A percentile compares a stretch with the other conserved stretches of the same genome.
These are phyloP conservation scores for Urocyon cinereoargenteus DNA, from an alignment of 2,797 vertebrate genomes.

Conservation along the genomic window DNA sequence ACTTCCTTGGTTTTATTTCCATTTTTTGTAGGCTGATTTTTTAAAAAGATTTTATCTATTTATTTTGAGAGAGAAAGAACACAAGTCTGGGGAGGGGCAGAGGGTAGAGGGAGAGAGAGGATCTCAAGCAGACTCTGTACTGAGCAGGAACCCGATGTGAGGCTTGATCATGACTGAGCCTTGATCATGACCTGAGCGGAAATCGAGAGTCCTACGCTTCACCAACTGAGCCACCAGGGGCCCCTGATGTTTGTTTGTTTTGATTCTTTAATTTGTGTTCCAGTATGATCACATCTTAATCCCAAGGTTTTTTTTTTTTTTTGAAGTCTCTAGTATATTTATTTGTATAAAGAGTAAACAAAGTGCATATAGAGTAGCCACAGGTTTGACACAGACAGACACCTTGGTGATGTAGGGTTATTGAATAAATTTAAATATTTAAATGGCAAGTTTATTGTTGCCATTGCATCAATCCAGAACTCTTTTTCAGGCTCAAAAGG, in stretches of 20 bases:
- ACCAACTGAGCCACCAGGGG: background rate
- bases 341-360: too few species aligned
- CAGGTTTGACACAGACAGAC: too few species aligned
- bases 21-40: background rate
- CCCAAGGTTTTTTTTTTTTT: background rate
- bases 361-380: too few species aligned
- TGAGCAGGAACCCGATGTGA: background rate
- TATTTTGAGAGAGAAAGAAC: background rate
- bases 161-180: background rate
- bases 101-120: background rate
- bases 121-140: background rate
- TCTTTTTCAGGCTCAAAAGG: too few species aligned
- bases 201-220: background rate
- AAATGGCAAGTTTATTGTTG: too few species aligned
- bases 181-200: background rate
- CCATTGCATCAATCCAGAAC: too few species aligned
- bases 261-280: background rate
- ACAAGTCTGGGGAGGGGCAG: background rate
- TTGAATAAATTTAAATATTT: too few species aligned
- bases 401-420: too few species aligned
- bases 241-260: background rate
- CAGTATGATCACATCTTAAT: background rate
- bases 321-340: too few species aligned
- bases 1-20: background rate
- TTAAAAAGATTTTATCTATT: background rate